Base-by-base conservation (phyloP, 2,113 vertebrate genomes). In the Anas platyrhynchos region DNA sequence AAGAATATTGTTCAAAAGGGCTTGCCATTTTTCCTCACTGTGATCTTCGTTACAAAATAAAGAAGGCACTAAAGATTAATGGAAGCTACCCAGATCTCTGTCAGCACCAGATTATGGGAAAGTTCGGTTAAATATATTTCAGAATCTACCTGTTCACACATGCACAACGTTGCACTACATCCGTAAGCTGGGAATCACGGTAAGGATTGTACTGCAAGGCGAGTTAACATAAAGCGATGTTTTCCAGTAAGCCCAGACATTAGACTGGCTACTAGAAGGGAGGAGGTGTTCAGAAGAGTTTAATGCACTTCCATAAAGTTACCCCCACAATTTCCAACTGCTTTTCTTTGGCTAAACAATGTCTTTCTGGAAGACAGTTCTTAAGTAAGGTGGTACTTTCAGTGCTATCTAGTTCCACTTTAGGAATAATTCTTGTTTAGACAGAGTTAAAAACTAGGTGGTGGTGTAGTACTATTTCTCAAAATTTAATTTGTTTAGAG, bases 351-450 rank as follows among this genome's bases (percentile, higher is more conserved):
- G 44, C 38, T 58, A 73, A 83, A 21, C 14, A 62, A 2, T 0
- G 2, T 13, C 23, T 77, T 91, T 74, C 55, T 83, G 34, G 13
- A 88, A 66, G 59, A 43, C 61, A 71, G 0, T 73, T 36, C 32
- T 75, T 83, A 27, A 71, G 56, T 26, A 77, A 2, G 54, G 43
- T 46, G 13, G 11, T 73, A 1, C 62, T 58, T 73, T 66, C 55
- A 71, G 0, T 41, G 48, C 41, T 81, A 58, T 65, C 52, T 62
- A 48, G 8, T 88, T 78, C 9, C 73, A 86, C 15, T 68, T 25
- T 50, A 71, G 77, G 67, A 81, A 38, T 86, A 92, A 62, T 67
- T 92, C n/a, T 69, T 91, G 41, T 73, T 94, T 66, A 80, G 32
- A 44, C 23, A 62, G 32, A 88, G 62, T 58, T 16, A 26, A 81